These are phyloP conservation scores for Scaptodrosophila latifasciaeformis DNA, from an alignment of 2,888 invertebrate genomes.

Conservation along the genomic window DNA sequence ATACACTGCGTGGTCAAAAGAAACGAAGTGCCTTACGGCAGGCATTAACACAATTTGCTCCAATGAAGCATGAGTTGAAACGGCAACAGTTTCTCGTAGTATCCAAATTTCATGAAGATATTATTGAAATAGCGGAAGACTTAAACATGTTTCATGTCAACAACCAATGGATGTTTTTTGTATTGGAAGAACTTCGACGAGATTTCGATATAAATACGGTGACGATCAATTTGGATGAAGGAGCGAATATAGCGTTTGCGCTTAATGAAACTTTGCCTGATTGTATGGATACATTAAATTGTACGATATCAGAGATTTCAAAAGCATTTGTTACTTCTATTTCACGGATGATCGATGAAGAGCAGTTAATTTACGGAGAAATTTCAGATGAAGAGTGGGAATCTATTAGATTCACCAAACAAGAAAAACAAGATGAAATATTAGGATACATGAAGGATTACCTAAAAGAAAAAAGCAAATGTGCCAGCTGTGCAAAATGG, in stretches of 20 bases:
- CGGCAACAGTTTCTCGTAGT: slow-evolving; percentile 69
- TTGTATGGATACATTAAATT: slow-evolving; percentile 81
- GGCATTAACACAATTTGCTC: slow-evolving; percentile 56
- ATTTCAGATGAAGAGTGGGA: slow-evolving; percentile 92
- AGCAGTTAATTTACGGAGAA: slow-evolving; percentile 83
- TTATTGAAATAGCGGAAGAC: slow-evolving; percentile 82
- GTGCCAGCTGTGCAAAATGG: slow-evolving; percentile 79
- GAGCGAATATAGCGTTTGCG: slow-evolving; percentile 87
- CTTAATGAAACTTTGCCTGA: slow-evolving; percentile 80
- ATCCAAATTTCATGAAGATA: slow-evolving; percentile 75
- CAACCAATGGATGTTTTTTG: slow-evolving; percentile 89
- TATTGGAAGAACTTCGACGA: slow-evolving; percentile 78
- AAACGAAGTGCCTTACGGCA: slow-evolving; percentile 59
- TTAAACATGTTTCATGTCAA: slow-evolving; percentile 81
- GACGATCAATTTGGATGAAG: slow-evolving; percentile 81
- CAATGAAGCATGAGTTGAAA: slow-evolving; percentile 35
- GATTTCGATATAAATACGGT: slow-evolving; percentile 76
- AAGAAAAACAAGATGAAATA: slow-evolving; percentile 80
- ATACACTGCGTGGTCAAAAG: slow-evolving; percentile 58
- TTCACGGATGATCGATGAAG: slow-evolving; percentile 81
- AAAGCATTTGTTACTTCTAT: slow-evolving; percentile 81
- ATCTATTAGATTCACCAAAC: slow-evolving; percentile 82
- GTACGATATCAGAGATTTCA: slow-evolving; percentile 82
- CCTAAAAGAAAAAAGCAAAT: slow-evolving; percentile 70
- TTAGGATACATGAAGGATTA: slow-evolving; percentile 79